Evolutionary conservation across 2,113 vertebrate genomes (phyloP), one percentile per base, ranked within the genome.

Genomic region (Opisthocomus hoazin): DNA sequence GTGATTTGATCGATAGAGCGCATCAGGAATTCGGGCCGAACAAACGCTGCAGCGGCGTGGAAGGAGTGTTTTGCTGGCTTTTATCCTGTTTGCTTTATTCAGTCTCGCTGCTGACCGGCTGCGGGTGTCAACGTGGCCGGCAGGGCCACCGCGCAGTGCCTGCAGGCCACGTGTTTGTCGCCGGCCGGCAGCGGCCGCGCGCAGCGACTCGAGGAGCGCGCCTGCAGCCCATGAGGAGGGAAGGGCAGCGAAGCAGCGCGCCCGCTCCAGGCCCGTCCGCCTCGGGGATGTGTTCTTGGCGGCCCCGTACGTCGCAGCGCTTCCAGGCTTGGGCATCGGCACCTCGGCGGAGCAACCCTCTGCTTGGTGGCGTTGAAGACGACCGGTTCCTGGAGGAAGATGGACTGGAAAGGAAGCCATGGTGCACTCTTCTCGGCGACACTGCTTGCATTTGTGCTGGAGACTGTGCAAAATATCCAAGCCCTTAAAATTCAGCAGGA

Each of bases 11-110:
- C 87, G 34, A 45, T 64, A 70, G 78, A 66, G 64, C 12, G 83
- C 89, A 88, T 84, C 81, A 75, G 80, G 50, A 94, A 94, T 88
- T 91, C 3, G 11, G 90, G 85, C 91, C 92, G 96, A 92, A 87
- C 61, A 66, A 94, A 82, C 3, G 1, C 84, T 75, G 88, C 91
- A 92, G 75, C 93, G 83, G 53, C 10, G 37, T 86, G 84, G 87
- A 90, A 85, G 87, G 74, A 92, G 54, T 21, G 27, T 76, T 92
- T 56, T 61, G 61, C 22, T 94, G 94, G 88, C 68, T 87, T 89
- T 76, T 64, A 68, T 70, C 50, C 71, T 7, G 1, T 84, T 88
- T 73, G 39, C 87, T 89, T 63, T 83, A 57, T 57, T 53, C n/a
- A 32, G 87, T 77, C 74, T 88, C 58, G 43, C 57, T 70, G 61